These are phyloP conservation scores for Oedothorax gibbosus DNA, from an alignment of 1,140 invertebrate genomes.

Conservation along the genomic window DNA sequence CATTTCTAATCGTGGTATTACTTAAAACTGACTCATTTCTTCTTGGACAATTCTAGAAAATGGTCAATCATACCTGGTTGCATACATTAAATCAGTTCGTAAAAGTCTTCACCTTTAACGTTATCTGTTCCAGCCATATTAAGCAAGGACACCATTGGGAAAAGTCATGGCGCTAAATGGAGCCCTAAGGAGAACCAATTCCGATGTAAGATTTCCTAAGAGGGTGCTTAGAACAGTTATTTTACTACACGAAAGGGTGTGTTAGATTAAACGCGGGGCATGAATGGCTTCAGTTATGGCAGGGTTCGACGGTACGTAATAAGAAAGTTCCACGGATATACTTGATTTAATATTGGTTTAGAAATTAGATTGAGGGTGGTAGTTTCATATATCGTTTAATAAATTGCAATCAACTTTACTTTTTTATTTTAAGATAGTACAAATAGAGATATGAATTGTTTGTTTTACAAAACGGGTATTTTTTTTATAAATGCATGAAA, in stretches of 20 bases:
- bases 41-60: not conserved
- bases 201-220: not conserved
- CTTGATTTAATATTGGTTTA: no score
- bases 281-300: not conserved
- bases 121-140: conserved; percentile 13
- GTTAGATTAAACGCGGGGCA: not conserved
- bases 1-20: no score
- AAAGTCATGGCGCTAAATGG: not conserved
- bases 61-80: not conserved
- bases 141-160: not conserved
- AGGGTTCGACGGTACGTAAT: no score
- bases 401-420: no score
- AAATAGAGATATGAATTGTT: no score
- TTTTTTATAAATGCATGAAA: no score
- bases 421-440: no score
- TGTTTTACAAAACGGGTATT: no score
- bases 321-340: no score
- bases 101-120: conserved; percentile 11
- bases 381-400: no score
- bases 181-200: not conserved
- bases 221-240: conserved; percentile 5
- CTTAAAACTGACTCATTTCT: no score
- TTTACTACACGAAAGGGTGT: not conserved
- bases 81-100: not conserved
- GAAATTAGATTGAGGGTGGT: no score